Conservation (phyloP, 2,113 vertebrate genomes). For the Talpa occidentalis region DNA sequence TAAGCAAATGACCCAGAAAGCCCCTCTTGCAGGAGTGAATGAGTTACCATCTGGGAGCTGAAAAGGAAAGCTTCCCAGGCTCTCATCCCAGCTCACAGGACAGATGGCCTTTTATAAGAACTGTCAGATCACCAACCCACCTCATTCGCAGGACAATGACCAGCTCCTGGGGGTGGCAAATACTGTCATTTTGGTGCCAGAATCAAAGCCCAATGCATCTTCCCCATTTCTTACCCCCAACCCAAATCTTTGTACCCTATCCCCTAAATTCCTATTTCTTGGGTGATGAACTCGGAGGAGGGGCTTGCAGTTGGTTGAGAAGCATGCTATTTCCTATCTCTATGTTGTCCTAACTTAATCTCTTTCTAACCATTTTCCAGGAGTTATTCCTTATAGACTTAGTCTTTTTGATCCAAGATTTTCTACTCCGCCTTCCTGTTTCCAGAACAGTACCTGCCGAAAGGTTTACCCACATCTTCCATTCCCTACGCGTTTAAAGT, state of each 20-base stretch:
- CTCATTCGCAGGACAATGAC: constrained; percentile 14
- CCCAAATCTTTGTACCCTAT: background rate
- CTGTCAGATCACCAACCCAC: background rate
- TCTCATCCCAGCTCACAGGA: background rate
- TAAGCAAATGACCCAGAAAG: background rate
- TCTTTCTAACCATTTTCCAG: background rate
- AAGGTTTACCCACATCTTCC: background rate
- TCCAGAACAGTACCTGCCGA: background rate
- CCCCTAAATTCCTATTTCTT: background rate
- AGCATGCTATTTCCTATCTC: background rate
- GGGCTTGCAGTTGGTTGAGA: background rate
- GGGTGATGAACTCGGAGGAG: background rate
- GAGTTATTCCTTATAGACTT: background rate
- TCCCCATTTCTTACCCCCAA: background rate
- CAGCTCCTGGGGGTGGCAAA: background rate
- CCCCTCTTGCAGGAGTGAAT: background rate
- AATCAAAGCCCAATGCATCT: background rate
- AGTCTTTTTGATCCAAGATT: background rate
- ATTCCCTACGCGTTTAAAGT: background rate
- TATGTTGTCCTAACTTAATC: background rate
- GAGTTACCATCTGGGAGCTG: constrained; percentile 32
- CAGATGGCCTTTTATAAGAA: constrained; percentile 47
- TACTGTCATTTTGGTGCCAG: background rate
- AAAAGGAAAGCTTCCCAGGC: background rate
- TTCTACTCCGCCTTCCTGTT: background rate